Evolutionary conservation across 2,888 invertebrate genomes (phyloP), one percentile per base, ranked within the genome.

Genomic region (Stenodera caucasica): DNA sequence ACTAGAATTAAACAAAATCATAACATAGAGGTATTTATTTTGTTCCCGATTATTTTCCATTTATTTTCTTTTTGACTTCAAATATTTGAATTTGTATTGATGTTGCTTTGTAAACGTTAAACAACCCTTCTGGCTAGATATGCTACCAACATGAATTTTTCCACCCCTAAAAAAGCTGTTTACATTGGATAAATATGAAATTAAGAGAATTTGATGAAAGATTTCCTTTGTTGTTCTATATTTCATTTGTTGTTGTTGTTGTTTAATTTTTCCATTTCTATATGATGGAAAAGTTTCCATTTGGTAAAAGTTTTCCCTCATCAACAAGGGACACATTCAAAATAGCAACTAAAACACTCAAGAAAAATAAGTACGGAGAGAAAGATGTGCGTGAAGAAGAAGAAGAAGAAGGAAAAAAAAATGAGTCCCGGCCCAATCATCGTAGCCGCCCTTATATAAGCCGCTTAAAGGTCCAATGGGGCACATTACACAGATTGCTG

Each of bases 401-500:
- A n/a, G n/a, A n/a, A n/a, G n/a, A n/a, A n/a, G n/a, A n/a, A n/a
- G n/a, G n/a, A n/a, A n/a, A n/a, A n/a, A n/a, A n/a, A 26, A 2
- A 67, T 66, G 64, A 72, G 74, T 73, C 74, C 71, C 73, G 68
- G 71, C 68, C 72, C 75, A 77, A 77, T 76, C 75, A 75, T 76
- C 75, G 72, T 68, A 73, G 72, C 69, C 72, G 72, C 72, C 71
- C 67, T 69, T 26, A 71, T 70, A 73, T 77, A 77, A 78, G 77
- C 76, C 74, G 75, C 77, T 77, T 77, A 77, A 72, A 72, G 75
- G 74, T 70, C 77, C 76, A 65, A 63, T 65, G 77, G 78, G 78
- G 76, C 70, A 76, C 76, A 76, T 78, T 77, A 78, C 75, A 77
- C 77, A 78, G 78, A 78, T 78, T 78, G 78, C 76, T 23, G 58